Base-by-base conservation (phyloP, 2,888 invertebrate genomes). In the Cantharis flavilabris region DNA sequence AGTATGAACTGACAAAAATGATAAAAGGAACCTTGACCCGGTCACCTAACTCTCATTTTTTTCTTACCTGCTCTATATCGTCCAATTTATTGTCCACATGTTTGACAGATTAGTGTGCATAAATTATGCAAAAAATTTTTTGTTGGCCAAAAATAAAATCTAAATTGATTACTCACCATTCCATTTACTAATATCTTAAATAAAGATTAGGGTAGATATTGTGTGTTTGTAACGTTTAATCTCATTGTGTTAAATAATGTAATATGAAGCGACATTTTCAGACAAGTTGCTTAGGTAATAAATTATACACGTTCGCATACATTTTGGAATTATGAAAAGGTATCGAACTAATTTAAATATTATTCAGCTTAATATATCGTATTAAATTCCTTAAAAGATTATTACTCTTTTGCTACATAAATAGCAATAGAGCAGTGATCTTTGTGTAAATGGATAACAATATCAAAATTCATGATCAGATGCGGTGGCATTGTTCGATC, bases 1-100 rank as follows among this genome's bases (percentile, higher is more conserved):
- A 63, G 64, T 62, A 63, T 33, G 69, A 69, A 62, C 10, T 71
- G 71, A 65, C 33, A 67, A 71, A 63, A 20, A 75, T 77, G 49
- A 74, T 74, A 74, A 74, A 77, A 73, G 33, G 71, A 30, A 75
- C 77, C 77, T 77, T 77, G 77, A 77, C 77, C 77, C 72, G 77
- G 77, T 77, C 77, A 77, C 77, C 75, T 75, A 69, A 70, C 23
- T 30, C 65, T 23, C 69, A 30, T 71, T 71, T 72, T 13, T 62
- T 28, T 33, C 49, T 62, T 70, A 69, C 65, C 75, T 70, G 28
- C 28, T 23, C 13, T 30, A 64, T 30, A 28, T 33, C 28, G 13
- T n/a, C 49, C 49, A 49, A 49, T 49, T 49, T n/a, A 49, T 49
- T 7, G 49, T n/a, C n/a, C n/a, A 7, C n/a, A 49, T 9, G 1